phyloP scores from a whole-genome alignment of 2,797 vertebrate genomes.

The Myotis daubentonii region DNA sequence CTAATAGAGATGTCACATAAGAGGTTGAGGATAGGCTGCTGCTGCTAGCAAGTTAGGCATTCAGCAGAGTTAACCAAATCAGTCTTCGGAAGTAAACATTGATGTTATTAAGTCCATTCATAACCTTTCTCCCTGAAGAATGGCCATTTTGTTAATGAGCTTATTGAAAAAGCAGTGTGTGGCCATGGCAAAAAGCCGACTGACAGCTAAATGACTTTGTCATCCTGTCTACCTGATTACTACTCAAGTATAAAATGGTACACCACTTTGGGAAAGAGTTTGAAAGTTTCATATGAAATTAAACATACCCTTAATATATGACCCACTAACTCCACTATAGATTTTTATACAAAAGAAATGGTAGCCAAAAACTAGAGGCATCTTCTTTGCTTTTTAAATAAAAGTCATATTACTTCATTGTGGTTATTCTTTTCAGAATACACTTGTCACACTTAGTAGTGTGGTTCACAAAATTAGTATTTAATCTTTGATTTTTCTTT shows the following conservation, averaged over 20 bases:
- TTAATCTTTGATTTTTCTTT: constrained; percentile 28
- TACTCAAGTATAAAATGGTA: not conserved
- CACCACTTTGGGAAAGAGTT: constrained; percentile 1
- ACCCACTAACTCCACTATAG: not conserved
- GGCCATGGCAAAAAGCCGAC: not conserved
- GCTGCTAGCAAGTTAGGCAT: not conserved
- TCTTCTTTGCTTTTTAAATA: constrained; percentile 22
- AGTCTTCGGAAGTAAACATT: not conserved
- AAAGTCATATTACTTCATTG: not conserved
- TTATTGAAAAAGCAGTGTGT: not conserved
- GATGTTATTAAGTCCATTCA: not conserved
- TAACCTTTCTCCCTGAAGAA: not conserved
- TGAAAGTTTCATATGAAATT: not conserved
- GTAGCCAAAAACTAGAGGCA: not conserved
- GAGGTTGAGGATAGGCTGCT: not conserved
- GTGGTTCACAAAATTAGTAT: not conserved
- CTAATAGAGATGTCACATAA: not conserved
- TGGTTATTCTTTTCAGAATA: constrained; percentile 31
- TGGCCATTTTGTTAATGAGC: not conserved
- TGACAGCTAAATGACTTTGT: not conserved
- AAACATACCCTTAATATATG: not conserved
- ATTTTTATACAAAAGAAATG: not conserved
- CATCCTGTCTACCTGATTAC: not conserved
- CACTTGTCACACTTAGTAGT: not conserved
- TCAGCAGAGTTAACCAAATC: not conserved